Conservation (phyloP, 2,113 vertebrate species). For the Protobothrops flavoviridis region DNA sequence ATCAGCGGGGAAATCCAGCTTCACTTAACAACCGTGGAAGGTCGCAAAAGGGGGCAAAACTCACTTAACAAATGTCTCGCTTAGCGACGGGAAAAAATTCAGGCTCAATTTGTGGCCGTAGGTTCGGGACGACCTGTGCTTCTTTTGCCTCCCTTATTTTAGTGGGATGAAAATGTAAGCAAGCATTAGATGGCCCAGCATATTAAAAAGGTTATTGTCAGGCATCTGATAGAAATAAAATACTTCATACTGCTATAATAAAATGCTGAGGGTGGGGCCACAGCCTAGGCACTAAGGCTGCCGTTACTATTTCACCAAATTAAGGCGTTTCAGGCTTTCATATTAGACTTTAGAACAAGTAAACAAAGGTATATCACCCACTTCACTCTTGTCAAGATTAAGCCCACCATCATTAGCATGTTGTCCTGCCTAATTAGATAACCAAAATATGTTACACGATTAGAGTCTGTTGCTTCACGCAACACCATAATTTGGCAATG, state of each 20-base stretch:
- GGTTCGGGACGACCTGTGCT: neutral
- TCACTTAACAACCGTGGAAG: neutral
- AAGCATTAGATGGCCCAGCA: neutral
- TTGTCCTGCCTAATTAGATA: neutral
- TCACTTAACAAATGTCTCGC: neutral
- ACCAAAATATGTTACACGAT: neutral
- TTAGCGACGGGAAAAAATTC: neutral
- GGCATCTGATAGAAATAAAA: constrained; percentile 40
- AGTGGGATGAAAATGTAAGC: neutral
- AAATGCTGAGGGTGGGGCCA: constrained; percentile 46
- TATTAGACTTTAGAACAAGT: neutral
- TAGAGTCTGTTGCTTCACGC: constrained; percentile 25
- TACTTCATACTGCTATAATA: constrained; percentile 36
- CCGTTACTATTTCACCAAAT: constrained; percentile 41
- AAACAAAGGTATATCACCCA: neutral
- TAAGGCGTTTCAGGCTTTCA: neutral
- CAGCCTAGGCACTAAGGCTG: constrained; percentile 22
- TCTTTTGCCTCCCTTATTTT: neutral
- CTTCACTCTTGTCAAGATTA: neutral
- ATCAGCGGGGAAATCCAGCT: neutral
- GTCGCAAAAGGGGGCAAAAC: neutral
- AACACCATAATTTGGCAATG: constrained; percentile 23
- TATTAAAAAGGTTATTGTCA: constrained; percentile 7
- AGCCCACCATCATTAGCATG: neutral
- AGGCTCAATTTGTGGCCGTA: no score